A percentile compares a stretch with the other conserved stretches of the same genome.
Conservation (phyloP, 2,888 invertebrate genomes). For the Drosophila ezoana region DNA sequence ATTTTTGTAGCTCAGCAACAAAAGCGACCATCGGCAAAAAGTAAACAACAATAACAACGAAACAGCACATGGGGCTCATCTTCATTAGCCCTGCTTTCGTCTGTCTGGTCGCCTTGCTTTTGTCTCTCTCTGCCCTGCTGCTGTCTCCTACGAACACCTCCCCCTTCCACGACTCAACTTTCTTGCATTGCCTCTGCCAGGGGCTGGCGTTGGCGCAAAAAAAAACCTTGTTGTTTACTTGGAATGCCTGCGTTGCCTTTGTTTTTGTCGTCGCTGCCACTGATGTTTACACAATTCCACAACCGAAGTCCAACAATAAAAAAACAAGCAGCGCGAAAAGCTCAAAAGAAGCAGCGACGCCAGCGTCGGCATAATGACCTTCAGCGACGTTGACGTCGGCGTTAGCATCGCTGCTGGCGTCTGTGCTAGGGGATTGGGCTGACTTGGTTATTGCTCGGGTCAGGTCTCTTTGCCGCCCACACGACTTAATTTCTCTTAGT, state of each 20-base stretch:
- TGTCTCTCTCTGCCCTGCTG: constrained; percentile 19
- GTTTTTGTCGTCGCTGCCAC: constrained; percentile 66
- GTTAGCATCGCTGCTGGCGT: constrained; percentile 37
- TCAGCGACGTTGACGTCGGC: constrained; percentile 69
- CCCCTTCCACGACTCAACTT: constrained; percentile 57
- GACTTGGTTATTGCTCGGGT: constrained; percentile 62
- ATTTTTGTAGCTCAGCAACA: constrained; percentile 72
- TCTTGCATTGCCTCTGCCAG: constrained; percentile 77
- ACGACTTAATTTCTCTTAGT: constrained; percentile 67
- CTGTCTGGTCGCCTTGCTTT: constrained; percentile 35
- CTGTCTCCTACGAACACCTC: constrained; percentile 10
- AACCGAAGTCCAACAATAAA: constrained; percentile 72
- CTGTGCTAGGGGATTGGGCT: constrained; percentile 29
- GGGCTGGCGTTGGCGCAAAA: constrained; percentile 47
- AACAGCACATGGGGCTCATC: constrained; percentile 77
- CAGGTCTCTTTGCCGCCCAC: constrained; percentile 53
- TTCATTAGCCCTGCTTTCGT: constrained; percentile 75
- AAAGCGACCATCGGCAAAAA: constrained; percentile 68
- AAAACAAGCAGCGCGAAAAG: constrained; percentile 59
- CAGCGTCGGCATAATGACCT: constrained; percentile 75
- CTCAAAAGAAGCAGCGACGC: constrained; percentile 51
- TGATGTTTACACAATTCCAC: constrained; percentile 78
- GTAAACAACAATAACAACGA: constrained; percentile 62
- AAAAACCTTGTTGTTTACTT: constrained; percentile 80
- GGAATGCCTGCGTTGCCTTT: constrained; percentile 72